These are phyloP conservation scores for Tokudaia muenninki DNA, from an alignment of 2,797 vertebrate species.

Conservation along the genomic window DNA sequence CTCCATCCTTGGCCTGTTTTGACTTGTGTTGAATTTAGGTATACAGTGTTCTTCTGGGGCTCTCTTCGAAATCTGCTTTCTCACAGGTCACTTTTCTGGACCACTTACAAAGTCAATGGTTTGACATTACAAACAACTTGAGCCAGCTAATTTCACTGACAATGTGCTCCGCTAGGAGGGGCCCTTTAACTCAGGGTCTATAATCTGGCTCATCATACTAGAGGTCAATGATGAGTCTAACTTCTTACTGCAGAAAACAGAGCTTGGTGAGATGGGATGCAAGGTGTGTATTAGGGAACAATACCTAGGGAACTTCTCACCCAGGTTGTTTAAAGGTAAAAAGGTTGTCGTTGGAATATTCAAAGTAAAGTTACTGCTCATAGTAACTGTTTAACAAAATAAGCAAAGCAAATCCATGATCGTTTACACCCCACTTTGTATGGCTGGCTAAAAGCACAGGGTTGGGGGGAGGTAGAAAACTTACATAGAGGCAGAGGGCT, in stretches of 20 bases:
- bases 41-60: background rate
- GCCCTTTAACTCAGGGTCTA: slow-evolving; percentile 7
- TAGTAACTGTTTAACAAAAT: slow-evolving; percentile 43
- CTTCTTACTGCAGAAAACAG: slow-evolving; percentile 66
- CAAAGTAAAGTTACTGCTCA: slow-evolving; percentile 67
- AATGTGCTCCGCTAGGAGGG: background rate
- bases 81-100: slow-evolving; percentile 46
- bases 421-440: slow-evolving; percentile 76
- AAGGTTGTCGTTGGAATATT: slow-evolving; percentile 33
- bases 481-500: slow-evolving; percentile 47
- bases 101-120: slow-evolving; percentile 13
- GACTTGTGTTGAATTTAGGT: background rate
- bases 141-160: slow-evolving; percentile 37
- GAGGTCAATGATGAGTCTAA: background rate
- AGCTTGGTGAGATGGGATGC: slow-evolving; percentile 30
- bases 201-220: slow-evolving; percentile 32
- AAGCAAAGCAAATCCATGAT: slow-evolving; percentile 74
- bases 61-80: background rate
- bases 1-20: slow-evolving; percentile 21
- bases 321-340: slow-evolving; percentile 50
- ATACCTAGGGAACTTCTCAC: slow-evolving; percentile 1
- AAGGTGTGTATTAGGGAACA: slow-evolving; percentile 57
- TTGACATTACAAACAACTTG: background rate
- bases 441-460: slow-evolving; percentile 76
- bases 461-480: slow-evolving; percentile 74